These are phyloP conservation scores for Oenanthe melanoleuca DNA, from an alignment of 2,113 vertebrate species.

Conservation along the genomic window DNA sequence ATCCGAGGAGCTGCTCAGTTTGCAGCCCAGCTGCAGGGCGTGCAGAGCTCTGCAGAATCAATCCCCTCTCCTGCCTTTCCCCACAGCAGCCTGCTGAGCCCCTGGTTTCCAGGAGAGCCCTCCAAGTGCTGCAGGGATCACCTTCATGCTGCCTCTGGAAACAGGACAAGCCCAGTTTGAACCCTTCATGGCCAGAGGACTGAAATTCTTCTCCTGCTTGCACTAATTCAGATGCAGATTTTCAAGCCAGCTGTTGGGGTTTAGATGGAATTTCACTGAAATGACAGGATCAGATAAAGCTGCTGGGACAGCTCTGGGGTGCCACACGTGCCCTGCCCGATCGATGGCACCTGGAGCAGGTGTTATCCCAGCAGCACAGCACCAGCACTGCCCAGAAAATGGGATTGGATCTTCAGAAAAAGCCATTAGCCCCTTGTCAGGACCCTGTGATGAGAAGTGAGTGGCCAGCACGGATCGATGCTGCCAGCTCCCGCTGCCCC, in stretches of 20 bases:
- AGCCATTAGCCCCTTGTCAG: conserved; percentile 77
- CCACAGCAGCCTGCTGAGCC: background rate
- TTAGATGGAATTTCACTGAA: conserved; percentile 31
- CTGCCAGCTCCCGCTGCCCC: background rate
- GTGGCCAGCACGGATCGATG: conserved; percentile 59
- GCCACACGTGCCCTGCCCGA: background rate
- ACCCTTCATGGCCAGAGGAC: background rate
- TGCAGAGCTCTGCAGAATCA: background rate
- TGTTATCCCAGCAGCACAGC: conserved; percentile 48
- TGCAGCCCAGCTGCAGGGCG: background rate
- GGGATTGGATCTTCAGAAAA: conserved; percentile 75
- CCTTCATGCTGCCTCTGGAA: background rate
- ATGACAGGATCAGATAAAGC: conserved; percentile 8
- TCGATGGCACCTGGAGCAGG: conserved; percentile 53
- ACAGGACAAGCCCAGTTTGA: background rate
- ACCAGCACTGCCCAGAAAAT: conserved; percentile 49
- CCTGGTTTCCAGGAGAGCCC: background rate
- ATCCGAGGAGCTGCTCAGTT: background rate
- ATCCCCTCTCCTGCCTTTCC: background rate
- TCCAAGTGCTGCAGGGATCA: background rate
- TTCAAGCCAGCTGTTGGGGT: conserved; percentile 15
- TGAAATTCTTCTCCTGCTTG: background rate
- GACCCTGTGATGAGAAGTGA: conserved; percentile 67
- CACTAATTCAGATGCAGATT: conserved; percentile 37
- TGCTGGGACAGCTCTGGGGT: background rate